Conservation (phyloP, 1,140 invertebrate genomes). For the Drosophila pruinosa region DNA sequence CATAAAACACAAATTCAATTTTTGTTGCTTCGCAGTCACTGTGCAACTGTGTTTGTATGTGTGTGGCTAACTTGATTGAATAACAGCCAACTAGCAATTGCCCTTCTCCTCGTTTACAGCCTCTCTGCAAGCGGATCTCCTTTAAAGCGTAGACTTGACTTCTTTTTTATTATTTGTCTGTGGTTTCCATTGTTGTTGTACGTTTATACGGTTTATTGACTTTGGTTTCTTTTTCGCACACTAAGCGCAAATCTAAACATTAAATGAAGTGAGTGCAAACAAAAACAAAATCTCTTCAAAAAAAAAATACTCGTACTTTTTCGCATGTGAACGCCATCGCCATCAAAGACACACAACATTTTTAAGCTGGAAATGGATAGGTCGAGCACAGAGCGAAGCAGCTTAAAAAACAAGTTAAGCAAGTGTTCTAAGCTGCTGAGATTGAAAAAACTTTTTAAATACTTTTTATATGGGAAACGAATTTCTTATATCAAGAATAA, state of each 20-base stretch:
- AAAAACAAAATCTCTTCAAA: slow-evolving; percentile 26
- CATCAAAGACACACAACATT: slow-evolving; percentile 7
- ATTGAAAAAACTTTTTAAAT: neutral
- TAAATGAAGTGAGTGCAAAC: slow-evolving; percentile 66
- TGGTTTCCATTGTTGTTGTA: slow-evolving; percentile 44
- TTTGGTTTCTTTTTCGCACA: slow-evolving; percentile 69
- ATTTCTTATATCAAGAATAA: no score
- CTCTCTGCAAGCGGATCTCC: neutral
- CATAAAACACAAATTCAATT: slow-evolving; percentile 35
- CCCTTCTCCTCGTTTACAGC: neutral
- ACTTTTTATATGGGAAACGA: no score
- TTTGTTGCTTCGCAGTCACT: slow-evolving; percentile 3
- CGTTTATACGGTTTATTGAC: slow-evolving; percentile 71
- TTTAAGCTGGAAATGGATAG: neutral
- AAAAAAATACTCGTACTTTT: slow-evolving; percentile 31
- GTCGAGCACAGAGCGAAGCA: neutral
- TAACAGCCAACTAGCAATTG: slow-evolving; percentile 13
- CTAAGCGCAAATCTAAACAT: slow-evolving; percentile 62
- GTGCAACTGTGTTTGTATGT: neutral
- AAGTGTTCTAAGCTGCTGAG: neutral
- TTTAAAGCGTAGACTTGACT: slow-evolving; percentile 17
- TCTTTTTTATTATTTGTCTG: slow-evolving; percentile 19
- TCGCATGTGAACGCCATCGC: slow-evolving; percentile 8
- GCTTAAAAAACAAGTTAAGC: neutral
- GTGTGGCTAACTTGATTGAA: slow-evolving; percentile 5